Evolutionary conservation across 2,888 invertebrate species (phyloP), one percentile per base, ranked within the genome.

Genomic region (Acrobasis suavella): DNA sequence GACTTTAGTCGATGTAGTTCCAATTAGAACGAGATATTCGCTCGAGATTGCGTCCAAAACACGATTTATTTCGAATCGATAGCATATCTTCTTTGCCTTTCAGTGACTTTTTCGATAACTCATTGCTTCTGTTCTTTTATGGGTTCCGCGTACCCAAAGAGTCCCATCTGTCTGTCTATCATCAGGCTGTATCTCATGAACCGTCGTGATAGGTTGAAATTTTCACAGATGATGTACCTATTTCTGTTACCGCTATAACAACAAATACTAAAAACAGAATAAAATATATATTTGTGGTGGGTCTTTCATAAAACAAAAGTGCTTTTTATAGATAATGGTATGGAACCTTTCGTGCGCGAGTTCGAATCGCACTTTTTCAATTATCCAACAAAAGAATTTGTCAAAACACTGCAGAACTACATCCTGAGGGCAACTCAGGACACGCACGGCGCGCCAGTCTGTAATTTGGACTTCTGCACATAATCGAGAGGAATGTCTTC

Each of bases 401-500:
- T 42, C 42, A 52, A 32, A 56, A 56, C 9, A n/a, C 39, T 46
- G 10, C n/a, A 42, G 67, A 66, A 65, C 64, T 62, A 65, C 68
- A 67, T 71, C 70, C 63, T 69, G 64, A 38, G 50, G 60, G 37
- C 52, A 42, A 22, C 37, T 55, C 10, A 12, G 22, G 50, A 49
- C 61, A 69, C 69, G 70, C 77, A 72, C 69, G 65, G 69, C 67
- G 64, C 66, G 68, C 69, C 75, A 69, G 66, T 75, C 77, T 80
- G 77, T 83, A 84, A 84, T 85, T 83, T 83, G 63, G 67, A 69
- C 76, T 73, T 78, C 71, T 73, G 76, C 73, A 69, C 66, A 70
- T 79, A 75, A 83, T 82, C 80, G 79, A 81, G 80, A 76, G 74
- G 74, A 71, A 73, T 76, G 72, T 77, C 74, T 72, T 72, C 61